Percentiles rank a stretch among this genome's conserved stretches.
Evolutionary conservation across 1,140 invertebrate species (phyloP).

Genomic region (Diabrotica virgifera): DNA sequence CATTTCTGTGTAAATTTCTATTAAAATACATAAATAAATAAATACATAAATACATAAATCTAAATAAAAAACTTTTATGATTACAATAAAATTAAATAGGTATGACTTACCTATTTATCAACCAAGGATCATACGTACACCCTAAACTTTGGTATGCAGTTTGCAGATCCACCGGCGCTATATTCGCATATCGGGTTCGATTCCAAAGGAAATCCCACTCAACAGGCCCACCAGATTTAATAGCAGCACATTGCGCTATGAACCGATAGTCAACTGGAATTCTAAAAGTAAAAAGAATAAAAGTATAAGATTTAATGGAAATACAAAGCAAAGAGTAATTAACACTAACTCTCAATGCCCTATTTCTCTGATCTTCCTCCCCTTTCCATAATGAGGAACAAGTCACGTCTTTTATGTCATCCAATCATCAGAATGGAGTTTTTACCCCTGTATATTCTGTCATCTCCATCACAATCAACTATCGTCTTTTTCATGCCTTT

Average conservation of each 20-base stretch:
- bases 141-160: conserved; percentile 40
- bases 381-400: too few species aligned
- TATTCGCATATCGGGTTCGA: conserved; percentile 33
- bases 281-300: conserved; percentile 30
- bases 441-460: too few species aligned
- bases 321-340: too few species aligned
- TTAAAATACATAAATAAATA: too few species aligned
- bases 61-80: too few species aligned
- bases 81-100: neutral
- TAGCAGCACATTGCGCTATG: conserved; percentile 39
- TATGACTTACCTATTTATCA: conserved; percentile 41
- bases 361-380: too few species aligned
- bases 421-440: too few species aligned
- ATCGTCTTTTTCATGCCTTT: too few species aligned
- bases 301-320: neutral
- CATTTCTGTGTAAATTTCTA: too few species aligned
- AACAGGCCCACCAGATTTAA: conserved; percentile 34
- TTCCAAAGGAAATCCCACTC: conserved; percentile 45
- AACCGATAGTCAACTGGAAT: conserved; percentile 36
- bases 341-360: neutral
- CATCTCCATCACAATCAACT: too few species aligned
- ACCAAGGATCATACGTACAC: conserved; percentile 43
- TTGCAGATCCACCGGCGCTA: conserved; percentile 37
- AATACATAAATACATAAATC: too few species aligned
- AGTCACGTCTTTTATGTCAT: too few species aligned